Conservation (phyloP, 1,140 invertebrate species). For the Galleria mellonella region DNA sequence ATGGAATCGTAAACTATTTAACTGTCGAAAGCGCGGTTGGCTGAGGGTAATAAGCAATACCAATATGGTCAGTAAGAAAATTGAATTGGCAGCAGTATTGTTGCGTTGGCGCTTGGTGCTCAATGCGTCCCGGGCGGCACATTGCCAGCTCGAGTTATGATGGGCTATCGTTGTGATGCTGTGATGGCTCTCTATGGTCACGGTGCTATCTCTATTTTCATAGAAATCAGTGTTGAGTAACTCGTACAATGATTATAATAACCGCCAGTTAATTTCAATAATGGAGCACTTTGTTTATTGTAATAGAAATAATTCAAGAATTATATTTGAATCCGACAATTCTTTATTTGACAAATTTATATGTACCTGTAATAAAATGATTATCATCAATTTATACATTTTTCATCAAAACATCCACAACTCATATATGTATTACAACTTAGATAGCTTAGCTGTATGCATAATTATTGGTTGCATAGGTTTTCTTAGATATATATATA, state of each 20-base stretch:
- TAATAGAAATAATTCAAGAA: no score
- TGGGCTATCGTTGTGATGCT: constrained; percentile 30
- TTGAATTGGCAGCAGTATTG: constrained; percentile 46
- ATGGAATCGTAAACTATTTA: constrained; percentile 7
- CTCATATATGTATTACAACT: no score
- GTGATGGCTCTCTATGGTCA: constrained; percentile 14
- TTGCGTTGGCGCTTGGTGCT: constrained; percentile 47
- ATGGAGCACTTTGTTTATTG: no score
- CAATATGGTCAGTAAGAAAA: constrained; percentile 58
- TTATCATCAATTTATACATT: no score
- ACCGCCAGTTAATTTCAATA: constrained; percentile 1
- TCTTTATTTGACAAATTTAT: no score
- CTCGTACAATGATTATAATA: neutral
- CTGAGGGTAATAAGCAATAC: constrained; percentile 28
- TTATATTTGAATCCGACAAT: no score
- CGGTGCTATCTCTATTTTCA: neutral
- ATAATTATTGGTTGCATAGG: no score
- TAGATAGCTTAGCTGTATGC: no score
- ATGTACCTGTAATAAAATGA: no score
- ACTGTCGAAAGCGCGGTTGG: constrained; percentile 4
- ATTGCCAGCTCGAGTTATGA: constrained; percentile 45
- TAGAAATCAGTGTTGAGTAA: neutral
- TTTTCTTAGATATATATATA: no score
- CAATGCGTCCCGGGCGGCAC: constrained; percentile 56
- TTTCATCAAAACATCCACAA: no score